These are phyloP conservation scores for Papilio gigon DNA, from an alignment of 2,888 invertebrate species.

Conservation along the genomic window DNA sequence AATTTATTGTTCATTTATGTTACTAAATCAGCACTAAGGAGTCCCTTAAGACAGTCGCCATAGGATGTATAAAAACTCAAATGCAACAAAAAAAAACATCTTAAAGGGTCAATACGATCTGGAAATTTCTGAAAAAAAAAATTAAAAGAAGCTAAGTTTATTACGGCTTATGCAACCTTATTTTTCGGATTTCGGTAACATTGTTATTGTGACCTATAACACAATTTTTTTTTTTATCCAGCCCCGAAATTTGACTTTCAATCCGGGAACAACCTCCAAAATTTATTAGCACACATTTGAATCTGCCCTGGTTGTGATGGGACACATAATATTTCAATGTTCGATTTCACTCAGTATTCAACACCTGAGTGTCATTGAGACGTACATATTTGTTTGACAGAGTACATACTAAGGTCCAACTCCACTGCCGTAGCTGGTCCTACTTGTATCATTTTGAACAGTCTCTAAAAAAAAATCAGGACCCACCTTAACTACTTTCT, in stretches of 20 bases:
- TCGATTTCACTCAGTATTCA: conserved; percentile 41
- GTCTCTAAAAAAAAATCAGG: too few relatives aligned
- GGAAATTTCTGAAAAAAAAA: conserved; percentile 14
- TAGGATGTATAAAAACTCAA: too few relatives aligned
- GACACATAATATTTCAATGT: conserved; percentile 42
- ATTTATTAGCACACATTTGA: conserved; percentile 48
- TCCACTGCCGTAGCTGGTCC: too few relatives aligned
- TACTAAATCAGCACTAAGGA: too few relatives aligned
- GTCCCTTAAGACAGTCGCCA: too few relatives aligned
- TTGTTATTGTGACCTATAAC: conserved; percentile 44
- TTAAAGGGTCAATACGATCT: neutral
- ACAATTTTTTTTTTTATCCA: conserved; percentile 39
- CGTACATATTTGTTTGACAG: neutral
- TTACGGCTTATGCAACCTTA: conserved; percentile 27
- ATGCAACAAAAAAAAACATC: neutral
- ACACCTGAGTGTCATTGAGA: conserved; percentile 15
- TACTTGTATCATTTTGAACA: too few relatives aligned
- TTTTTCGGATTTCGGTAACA: conserved; percentile 8
- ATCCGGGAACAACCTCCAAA: conserved; percentile 50
- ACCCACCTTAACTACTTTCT: too few relatives aligned
- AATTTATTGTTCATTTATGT: too few relatives aligned
- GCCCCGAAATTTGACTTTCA: conserved; percentile 50
- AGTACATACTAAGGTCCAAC: neutral
- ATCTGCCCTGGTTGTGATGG: conserved; percentile 43
- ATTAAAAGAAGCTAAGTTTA: neutral